Conservation (phyloP, 2,888 invertebrate species). For the Rhaphigaster nebulosa region DNA sequence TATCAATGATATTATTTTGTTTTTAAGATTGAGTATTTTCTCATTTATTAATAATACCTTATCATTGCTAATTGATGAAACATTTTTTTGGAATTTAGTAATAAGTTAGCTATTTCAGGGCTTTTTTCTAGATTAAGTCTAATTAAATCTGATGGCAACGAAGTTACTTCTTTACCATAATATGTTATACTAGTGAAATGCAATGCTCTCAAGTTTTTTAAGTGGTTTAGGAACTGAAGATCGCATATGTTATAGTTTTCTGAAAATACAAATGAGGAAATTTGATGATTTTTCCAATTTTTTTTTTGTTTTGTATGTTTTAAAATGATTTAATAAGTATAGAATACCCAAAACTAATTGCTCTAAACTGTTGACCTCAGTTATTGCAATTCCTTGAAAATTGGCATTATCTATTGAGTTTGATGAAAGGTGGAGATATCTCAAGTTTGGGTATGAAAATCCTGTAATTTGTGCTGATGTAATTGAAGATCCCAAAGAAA, state of each 20-base stretch:
- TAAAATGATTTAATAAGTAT: background rate
- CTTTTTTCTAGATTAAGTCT: background rate
- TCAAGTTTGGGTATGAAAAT: background rate
- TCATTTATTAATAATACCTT: background rate
- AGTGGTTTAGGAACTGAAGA: constrained; percentile 19
- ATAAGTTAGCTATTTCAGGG: background rate
- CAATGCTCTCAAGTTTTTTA: constrained; percentile 32
- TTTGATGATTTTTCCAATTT: background rate
- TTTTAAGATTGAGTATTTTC: background rate
- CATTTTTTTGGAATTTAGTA: background rate
- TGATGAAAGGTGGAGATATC: background rate
- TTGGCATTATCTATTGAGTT: background rate
- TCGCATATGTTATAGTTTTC: constrained; percentile 39
- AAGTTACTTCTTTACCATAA: background rate
- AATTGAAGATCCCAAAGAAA: background rate
- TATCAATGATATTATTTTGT: background rate
- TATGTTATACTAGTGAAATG: background rate
- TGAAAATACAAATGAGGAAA: background rate
- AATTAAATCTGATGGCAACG: constrained; percentile 9
- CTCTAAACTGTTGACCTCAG: background rate
- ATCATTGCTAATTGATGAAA: background rate
- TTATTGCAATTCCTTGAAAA: background rate
- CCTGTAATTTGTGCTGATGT: constrained; percentile 1
- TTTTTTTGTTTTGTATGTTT: background rate
- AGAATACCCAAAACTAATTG: background rate